Evolutionary conservation across 1,140 invertebrate genomes (phyloP), one percentile per base, ranked within the genome.

Genomic region (Marisa cornuarietis): DNA sequence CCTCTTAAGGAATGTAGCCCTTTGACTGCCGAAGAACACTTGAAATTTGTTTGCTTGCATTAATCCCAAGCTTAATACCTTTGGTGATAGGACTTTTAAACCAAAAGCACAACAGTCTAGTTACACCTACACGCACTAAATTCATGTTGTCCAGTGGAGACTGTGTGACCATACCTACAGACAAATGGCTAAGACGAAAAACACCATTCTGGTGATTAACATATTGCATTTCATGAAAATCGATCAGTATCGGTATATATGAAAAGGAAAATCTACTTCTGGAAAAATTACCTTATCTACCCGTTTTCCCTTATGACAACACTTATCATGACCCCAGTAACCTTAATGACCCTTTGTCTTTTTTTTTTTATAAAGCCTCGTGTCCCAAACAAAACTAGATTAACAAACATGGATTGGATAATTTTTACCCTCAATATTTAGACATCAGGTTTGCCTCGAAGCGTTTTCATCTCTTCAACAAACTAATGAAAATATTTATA

Each of bases 81-180:
- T 49, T 51, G 65, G 18, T 31, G 71, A 76, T 63, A 26, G 81
- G 68, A 63, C 83, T 83, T 66, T 74, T 83, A 24, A 88, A 85
- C 87, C 86, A 89, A 63, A 82, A 77, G 68, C 72, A 73, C 10
- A 91, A 72, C 31, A 91, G 66, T 82, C 88, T 88, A 61, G 86
- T 86, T 10, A 91, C 90, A 18, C 90, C 90, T 26, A 92, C 68
- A 81, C 88, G 90, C 22, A 90, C 83, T 1, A 87, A 73, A 84
- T 91, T 90, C 90, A 91, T 91, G 82, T 90, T 90, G 82, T 92
- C 91, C 13, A 89, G 79, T 8, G 86, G 83, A n/a, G n/a, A n/a
- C n/a, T n/a, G n/a, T n/a, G n/a, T n/a, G n/a, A n/a, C n/a, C n/a
- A n/a, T n/a, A n/a, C n/a, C n/a, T n/a, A n/a, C n/a, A n/a, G n/a